Percentiles rank a stretch among this genome's conserved stretches.
These are phyloP conservation scores for Lobophora halterata DNA, from an alignment of 2,888 invertebrate genomes.

Conservation along the genomic window DNA sequence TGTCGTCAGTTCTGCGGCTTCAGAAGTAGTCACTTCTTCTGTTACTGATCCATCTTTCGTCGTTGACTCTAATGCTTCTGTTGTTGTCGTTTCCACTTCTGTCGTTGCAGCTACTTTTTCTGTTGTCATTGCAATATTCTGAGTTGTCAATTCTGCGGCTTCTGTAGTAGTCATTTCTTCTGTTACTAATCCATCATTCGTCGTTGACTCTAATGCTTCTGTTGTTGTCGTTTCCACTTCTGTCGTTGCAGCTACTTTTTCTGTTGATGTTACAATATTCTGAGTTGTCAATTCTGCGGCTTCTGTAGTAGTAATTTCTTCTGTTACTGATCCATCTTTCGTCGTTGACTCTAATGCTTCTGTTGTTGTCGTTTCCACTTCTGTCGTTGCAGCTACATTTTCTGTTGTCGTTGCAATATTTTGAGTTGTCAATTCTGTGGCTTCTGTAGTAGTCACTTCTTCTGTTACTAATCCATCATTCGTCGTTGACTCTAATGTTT, in stretches of 20 bases:
- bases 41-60: slow-evolving; percentile 3
- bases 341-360: slow-evolving; percentile 7
- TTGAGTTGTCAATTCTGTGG: slow-evolving; percentile 1
- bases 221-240: no score
- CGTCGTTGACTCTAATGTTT: no score
- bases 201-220: slow-evolving; percentile 5
- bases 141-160: background rate
- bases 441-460: slow-evolving; percentile 6
- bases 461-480: no score
- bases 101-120: background rate
- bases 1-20: background rate
- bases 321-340: background rate
- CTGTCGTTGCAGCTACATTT: background rate
- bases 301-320: slow-evolving; percentile 8
- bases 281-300: background rate
- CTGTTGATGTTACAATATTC: background rate
- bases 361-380: background rate
- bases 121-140: background rate
- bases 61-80: slow-evolving; percentile 1
- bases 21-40: slow-evolving; percentile 1
- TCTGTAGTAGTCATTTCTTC: slow-evolving; percentile 8
- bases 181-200: slow-evolving; percentile 1
- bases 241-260: background rate
- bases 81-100: no score
- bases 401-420: background rate